phyloP scores from a whole-genome alignment of 1,140 invertebrate genomes.

The Parasteatoda tepidariorum region DNA sequence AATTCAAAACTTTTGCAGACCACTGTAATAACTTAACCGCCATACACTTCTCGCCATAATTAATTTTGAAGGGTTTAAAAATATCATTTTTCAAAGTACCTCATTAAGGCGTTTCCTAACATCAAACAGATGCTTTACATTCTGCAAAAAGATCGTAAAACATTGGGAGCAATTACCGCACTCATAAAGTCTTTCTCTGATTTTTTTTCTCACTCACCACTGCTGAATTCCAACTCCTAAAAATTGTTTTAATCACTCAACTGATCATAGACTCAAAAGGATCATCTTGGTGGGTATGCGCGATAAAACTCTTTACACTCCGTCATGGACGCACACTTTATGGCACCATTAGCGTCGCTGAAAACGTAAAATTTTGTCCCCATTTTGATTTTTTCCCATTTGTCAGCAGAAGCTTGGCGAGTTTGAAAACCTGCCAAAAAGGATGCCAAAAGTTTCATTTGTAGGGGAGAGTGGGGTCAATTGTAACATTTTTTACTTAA shows the following conservation, averaged over 20 bases:
- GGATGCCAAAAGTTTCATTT: too few species aligned
- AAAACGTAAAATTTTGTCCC: conserved; percentile 11
- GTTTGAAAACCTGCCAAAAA: too few species aligned
- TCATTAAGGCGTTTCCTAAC: too few species aligned
- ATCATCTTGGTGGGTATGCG: not conserved
- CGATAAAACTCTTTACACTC: conserved; percentile 22
- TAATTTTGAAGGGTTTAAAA: too few species aligned
- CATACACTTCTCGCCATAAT: too few species aligned
- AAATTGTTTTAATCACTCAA: not conserved
- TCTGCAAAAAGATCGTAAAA: not conserved
- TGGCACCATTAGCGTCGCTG: not conserved
- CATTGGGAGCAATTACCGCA: not conserved
- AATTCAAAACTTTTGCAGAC: too few species aligned
- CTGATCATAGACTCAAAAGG: not conserved
- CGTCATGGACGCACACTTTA: conserved; percentile 11
- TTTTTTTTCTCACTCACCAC: not conserved
- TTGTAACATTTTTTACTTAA: too few species aligned
- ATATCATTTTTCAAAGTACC: too few species aligned
- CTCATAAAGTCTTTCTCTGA: not conserved
- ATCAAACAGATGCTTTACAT: not conserved
- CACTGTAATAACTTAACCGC: too few species aligned
- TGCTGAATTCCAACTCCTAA: not conserved
- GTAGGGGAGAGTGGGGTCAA: too few species aligned
- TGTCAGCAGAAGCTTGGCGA: not conserved
- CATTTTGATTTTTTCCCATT: not conserved